phyloP scores from a whole-genome alignment of 2,888 invertebrate genomes.

The Cacoxenus indagator region DNA sequence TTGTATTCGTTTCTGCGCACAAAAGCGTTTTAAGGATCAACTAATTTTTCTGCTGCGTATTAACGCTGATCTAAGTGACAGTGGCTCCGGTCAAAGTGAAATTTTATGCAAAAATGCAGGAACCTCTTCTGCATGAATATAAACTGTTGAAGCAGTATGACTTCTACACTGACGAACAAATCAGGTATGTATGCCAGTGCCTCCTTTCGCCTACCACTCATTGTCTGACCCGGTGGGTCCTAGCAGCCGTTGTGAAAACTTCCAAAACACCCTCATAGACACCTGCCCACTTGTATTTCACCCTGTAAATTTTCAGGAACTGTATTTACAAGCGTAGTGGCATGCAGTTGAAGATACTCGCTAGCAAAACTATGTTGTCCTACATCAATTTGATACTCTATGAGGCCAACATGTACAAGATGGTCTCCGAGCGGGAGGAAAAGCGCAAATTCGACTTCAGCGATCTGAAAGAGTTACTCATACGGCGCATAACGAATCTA shows the following conservation, averaged over 20 bases:
- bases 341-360: constrained; percentile 57
- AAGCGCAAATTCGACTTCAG: constrained; percentile 74
- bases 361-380: constrained; percentile 50
- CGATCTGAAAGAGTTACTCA: constrained; percentile 79
- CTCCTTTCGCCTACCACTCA: not conserved
- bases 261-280: not conserved
- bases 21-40: too few relatives aligned
- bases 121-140: constrained; percentile 84
- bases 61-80: not conserved
- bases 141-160: constrained; percentile 83
- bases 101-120: constrained; percentile 58
- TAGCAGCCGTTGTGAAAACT: not conserved
- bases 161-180: constrained; percentile 80
- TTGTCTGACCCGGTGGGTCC: not conserved
- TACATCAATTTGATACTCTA: constrained; percentile 65
- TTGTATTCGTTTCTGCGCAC: too few relatives aligned
- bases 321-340: constrained; percentile 64
- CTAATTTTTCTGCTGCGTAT: not conserved
- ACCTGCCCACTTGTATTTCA: not conserved
- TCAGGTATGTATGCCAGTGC: constrained; percentile 78
- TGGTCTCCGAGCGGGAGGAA: constrained; percentile 72
- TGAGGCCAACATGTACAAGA: constrained; percentile 61
- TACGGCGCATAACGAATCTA: constrained; percentile 77
- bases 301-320: constrained; percentile 44
- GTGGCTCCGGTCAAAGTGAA: not conserved